These are phyloP conservation scores for Osmerus eperlanus DNA, from an alignment of 2,113 vertebrate genomes.

Conservation along the genomic window DNA sequence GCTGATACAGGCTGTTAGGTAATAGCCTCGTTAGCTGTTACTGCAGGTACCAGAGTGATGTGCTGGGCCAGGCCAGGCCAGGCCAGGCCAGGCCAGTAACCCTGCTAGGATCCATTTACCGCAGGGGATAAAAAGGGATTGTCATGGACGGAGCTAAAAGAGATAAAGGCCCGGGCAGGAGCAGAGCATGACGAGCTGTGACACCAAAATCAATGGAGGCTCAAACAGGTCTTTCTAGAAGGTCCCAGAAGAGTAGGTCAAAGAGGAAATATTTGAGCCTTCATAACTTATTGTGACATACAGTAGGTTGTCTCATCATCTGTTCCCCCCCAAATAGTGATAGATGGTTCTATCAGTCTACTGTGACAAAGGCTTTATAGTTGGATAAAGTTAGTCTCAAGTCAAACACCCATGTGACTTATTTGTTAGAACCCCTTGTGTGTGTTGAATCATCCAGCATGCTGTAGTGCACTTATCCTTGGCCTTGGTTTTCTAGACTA, in stretches of 20 bases:
- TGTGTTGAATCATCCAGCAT: not conserved
- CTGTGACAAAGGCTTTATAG: too few relatives aligned
- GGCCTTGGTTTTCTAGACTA: not conserved
- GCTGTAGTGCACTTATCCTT: not conserved
- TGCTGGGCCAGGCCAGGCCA: constrained; percentile 33
- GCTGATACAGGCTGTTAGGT: constrained; percentile 44
- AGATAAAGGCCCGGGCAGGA: too few relatives aligned
- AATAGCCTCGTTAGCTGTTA: constrained; percentile 57
- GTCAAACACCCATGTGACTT: not conserved
- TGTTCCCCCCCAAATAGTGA: too few relatives aligned
- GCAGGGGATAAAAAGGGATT: too few relatives aligned
- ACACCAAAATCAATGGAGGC: too few relatives aligned
- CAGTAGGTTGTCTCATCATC: not conserved
- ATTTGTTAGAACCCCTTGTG: not conserved
- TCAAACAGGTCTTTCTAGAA: too few relatives aligned
- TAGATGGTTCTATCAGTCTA: too few relatives aligned
- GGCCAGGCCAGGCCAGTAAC: constrained; percentile 14
- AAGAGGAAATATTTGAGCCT: too few relatives aligned
- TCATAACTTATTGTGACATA: too few relatives aligned
- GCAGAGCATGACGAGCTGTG: too few relatives aligned
- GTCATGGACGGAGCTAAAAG: too few relatives aligned
- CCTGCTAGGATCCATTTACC: not conserved
- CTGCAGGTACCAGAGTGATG: constrained; percentile 30
- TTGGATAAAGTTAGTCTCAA: not conserved
- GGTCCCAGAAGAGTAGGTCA: too few relatives aligned